Evolutionary conservation across 1,140 invertebrate genomes (phyloP), one percentile per base, ranked within the genome.

Genomic region (Aphidius gifuensis): DNA sequence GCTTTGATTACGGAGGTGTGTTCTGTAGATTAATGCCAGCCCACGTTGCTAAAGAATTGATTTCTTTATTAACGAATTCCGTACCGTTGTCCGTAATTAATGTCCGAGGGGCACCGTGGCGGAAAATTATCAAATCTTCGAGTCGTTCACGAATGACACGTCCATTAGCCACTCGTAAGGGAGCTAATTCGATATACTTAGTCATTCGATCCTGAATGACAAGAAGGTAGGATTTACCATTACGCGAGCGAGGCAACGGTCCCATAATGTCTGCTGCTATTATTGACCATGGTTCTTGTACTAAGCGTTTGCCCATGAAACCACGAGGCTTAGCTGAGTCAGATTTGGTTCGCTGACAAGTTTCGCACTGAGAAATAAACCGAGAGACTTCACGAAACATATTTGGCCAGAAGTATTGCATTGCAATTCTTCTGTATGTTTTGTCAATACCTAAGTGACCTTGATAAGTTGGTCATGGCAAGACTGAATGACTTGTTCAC

Each of bases 1-100:
- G 0, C 72, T 73, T 50, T 69, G 68, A 61, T 83, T 83, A 82
- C 16, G 65, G 64, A 6, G 74, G 70, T 1, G 71, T 76, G 11
- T 68, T 74, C 7, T 64, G 58, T 16, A 71, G 64, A 1, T 32
- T 8, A 0, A 75, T 61, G 6, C 71, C 68, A 58, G 68, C 39
- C 6, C n/a, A 6, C 4, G 42, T 16, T 45, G 40, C n/a, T 4
- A 65, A 6, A 3, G 39, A 45, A 6, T 21, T 11, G 9, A 65
- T n/a, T 4, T 40, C 40, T n/a, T 50, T 62, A 44, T 62, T 69
- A 6, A 77, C 63, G 58, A 78, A 79, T 60, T 78, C 77, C 0
- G 64, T 62, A 0, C 49, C 60, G 38, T 65, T 65, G 40, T 59
- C 64, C 2, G 48, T 23, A 5, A 65, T 40, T 5, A 65, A 38